These are phyloP conservation scores for Orius insidiosus DNA, from an alignment of 1,140 invertebrate species.

Conservation along the genomic window DNA sequence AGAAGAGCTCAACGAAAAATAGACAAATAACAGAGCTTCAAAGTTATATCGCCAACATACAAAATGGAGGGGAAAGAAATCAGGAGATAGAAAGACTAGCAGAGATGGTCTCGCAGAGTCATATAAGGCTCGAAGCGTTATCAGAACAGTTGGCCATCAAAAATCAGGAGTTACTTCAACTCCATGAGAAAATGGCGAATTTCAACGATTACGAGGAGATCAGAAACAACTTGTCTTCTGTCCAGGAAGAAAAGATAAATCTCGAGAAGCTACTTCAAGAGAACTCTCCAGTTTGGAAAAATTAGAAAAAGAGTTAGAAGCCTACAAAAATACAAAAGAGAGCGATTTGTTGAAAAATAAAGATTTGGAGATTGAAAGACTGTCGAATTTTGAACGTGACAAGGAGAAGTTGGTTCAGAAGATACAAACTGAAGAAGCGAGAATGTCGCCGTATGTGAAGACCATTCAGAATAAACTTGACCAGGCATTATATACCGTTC, in stretches of 20 bases:
- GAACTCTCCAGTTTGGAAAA: neutral
- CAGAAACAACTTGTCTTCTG: neutral
- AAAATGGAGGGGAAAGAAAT: no score
- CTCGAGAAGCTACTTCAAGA: neutral
- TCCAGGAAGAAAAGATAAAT: slow-evolving; percentile 1
- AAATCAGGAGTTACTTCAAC: neutral
- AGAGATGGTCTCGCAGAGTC: no score
- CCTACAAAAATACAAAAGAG: slow-evolving; percentile 6
- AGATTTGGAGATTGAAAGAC: slow-evolving; percentile 19
- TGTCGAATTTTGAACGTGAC: slow-evolving; percentile 14
- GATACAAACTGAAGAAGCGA: slow-evolving; percentile 14
- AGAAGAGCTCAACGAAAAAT: neutral
- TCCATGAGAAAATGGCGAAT: neutral
- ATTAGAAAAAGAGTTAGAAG: slow-evolving; percentile 6
- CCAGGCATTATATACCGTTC: slow-evolving; percentile 64
- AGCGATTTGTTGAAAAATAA: slow-evolving; percentile 19
- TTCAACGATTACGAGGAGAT: neutral
- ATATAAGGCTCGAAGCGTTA: no score
- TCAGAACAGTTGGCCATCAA: no score
- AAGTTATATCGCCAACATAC: no score
- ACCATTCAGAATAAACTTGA: slow-evolving; percentile 43
- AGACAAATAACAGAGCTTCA: no score
- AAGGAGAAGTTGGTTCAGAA: slow-evolving; percentile 17
- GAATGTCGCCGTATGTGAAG: slow-evolving; percentile 16
- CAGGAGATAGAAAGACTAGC: no score